Percentiles rank a stretch among this genome's conserved stretches.
phyloP scores from a whole-genome alignment of 2,888 invertebrate genomes.

The Pristionchus fissidentatus region DNA sequence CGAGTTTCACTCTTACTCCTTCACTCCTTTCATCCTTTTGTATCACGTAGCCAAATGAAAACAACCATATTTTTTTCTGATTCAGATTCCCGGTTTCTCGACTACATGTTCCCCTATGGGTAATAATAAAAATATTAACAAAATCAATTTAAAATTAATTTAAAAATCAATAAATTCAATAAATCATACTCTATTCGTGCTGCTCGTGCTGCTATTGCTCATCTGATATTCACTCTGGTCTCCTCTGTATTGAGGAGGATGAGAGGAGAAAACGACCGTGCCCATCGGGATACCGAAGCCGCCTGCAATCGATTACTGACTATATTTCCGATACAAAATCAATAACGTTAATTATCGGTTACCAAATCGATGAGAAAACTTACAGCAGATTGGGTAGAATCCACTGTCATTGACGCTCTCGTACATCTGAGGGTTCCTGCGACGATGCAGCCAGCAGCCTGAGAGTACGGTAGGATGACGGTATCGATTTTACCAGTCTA shows the following conservation, averaged over 20 bases:
- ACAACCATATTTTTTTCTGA: neutral
- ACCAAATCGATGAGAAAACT: slow-evolving; percentile 51
- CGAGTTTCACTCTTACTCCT: slow-evolving; percentile 11
- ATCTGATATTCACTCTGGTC: slow-evolving; percentile 43
- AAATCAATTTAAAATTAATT: neutral
- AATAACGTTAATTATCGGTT: too few species aligned
- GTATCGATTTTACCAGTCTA: neutral
- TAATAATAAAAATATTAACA: neutral
- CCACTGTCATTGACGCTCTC: slow-evolving; percentile 71
- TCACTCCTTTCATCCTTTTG: too few species aligned
- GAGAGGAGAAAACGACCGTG: slow-evolving; percentile 74
- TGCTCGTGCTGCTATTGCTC: slow-evolving; percentile 40
- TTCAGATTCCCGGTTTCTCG: neutral
- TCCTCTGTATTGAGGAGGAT: slow-evolving; percentile 72
- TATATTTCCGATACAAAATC: too few species aligned
- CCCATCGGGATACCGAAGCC: slow-evolving; percentile 74
- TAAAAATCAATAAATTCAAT: slow-evolving; percentile 8
- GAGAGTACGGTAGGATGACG: neutral
- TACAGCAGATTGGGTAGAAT: slow-evolving; percentile 74
- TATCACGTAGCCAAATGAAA: neutral
- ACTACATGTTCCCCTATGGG: neutral
- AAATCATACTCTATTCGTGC: slow-evolving; percentile 51
- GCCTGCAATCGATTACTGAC: slow-evolving; percentile 56
- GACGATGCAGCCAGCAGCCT: slow-evolving; percentile 73
- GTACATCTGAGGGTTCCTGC: slow-evolving; percentile 73